Conservation (phyloP, 2,797 vertebrate genomes). For the Delichon dasypus region DNA sequence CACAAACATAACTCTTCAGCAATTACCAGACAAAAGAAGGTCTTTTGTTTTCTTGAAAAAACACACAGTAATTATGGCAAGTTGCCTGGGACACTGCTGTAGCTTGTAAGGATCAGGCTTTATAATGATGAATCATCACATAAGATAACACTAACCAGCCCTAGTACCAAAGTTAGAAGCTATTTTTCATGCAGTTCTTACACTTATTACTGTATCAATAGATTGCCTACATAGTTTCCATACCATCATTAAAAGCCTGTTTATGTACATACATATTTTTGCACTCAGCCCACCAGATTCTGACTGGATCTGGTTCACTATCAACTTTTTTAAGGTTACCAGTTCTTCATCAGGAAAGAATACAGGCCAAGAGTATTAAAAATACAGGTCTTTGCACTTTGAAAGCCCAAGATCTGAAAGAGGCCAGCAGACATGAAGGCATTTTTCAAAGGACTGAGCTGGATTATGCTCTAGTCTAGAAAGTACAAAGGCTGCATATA, state of each 20-base stretch:
- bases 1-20: neutral
- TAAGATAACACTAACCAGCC: neutral
- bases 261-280: neutral
- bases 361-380: neutral
- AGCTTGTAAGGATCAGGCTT: neutral
- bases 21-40: conserved; percentile 28
- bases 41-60: conserved; percentile 39
- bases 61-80: conserved; percentile 28
- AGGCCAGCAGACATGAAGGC: neutral
- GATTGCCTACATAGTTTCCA: neutral
- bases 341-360: neutral
- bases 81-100: neutral
- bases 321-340: neutral
- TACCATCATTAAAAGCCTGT: neutral
- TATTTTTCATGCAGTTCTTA: neutral
- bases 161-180: neutral
- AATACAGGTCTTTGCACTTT: neutral
- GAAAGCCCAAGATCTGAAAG: neutral
- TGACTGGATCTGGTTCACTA: neutral
- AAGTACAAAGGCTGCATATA: conserved; percentile 19
- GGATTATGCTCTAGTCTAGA: neutral
- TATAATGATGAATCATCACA: conserved; percentile 2
- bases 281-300: neutral
- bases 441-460: conserved; percentile 32
- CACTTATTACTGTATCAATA: neutral